Evolutionary conservation across 2,113 vertebrate species (phyloP).

Genomic region (Conger conger): DNA sequence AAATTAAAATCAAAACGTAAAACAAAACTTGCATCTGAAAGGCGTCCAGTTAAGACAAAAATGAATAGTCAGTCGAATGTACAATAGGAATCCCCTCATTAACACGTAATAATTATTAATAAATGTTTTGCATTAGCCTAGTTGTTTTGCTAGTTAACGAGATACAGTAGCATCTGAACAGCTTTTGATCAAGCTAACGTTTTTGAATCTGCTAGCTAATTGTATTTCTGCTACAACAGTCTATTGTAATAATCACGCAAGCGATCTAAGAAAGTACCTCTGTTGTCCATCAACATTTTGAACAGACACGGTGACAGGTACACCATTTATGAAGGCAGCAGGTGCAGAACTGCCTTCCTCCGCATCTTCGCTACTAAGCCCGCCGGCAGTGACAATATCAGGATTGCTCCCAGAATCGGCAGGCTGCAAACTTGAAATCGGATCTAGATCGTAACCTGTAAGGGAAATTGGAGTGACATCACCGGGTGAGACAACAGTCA

Average conservation of each 20-base stretch:
- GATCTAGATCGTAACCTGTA: conserved; percentile 8
- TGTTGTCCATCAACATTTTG: conserved; percentile 38
- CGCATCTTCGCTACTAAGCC: not conserved
- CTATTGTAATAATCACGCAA: not conserved
- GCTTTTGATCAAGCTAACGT: not conserved
- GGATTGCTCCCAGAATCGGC: not conserved
- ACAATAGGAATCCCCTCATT: not conserved
- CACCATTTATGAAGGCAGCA: conserved; percentile 26
- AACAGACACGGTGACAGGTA: conserved; percentile 40
- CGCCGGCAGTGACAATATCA: conserved; percentile 4
- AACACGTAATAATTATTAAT: not conserved
- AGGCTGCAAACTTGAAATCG: not conserved
- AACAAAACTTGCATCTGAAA: not conserved
- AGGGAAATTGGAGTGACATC: conserved; percentile 4
- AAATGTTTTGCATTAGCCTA: too few relatives aligned
- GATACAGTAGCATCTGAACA: not conserved
- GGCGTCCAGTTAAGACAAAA: not conserved
- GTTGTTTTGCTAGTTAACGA: not conserved
- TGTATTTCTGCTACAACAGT: not conserved
- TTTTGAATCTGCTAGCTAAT: not conserved
- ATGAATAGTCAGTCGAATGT: not conserved
- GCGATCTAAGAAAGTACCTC: conserved; percentile 23
- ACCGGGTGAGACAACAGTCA: not conserved
- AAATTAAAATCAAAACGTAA: not conserved
- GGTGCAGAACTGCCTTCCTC: conserved; percentile 15